Base-by-base conservation (phyloP, 1,140 invertebrate genomes). In the Lepidurus arcticus region DNA sequence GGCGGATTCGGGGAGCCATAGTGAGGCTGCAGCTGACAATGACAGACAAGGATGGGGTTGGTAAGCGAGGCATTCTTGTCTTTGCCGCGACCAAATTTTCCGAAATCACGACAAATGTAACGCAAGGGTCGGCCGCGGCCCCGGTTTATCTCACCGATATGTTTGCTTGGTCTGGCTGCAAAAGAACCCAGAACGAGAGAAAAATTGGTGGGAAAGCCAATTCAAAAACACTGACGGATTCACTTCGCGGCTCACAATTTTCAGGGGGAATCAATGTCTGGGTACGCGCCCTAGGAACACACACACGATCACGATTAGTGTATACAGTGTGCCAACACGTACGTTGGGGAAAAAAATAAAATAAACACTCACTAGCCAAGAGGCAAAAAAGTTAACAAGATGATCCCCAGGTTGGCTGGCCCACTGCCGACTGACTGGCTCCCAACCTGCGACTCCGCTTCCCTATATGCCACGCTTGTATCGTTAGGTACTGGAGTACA, bases 331-430 rank as follows among this genome's bases (percentile, higher is more conserved):
- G 34, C 34, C 34, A 34, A 34, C 34, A 34, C 34, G 34, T 34
- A 34, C 4, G 34, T 34, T 34, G 34, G 34, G 34, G 2, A 34
- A 34, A 34, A 34, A 34, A 34, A 4, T 4, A 0, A 65, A 65
- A 13, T 65, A 4, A 65, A 65, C 16, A 65, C 16, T 16, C 10
- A 47, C 53, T 65, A 13, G 16, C 53, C 53, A 7, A n/a, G 6
- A 65, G 21, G 7, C 21, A n/a, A 7, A 16, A n/a, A n/a, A 65
- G 9, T 13, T 16, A 16, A 65, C 10, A 47, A 65, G 21, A 21
- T n/a, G 21, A 7, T n/a, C 53, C 53, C 53, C n/a, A 65, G 53
- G 53, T 65, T 65, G 53, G 53, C 53, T 65, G 53, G 53, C 53
- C 53, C 53, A 65, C 53, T 16, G 53, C n/a, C 53, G 53, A 65